Evolutionary conservation across 2,888 invertebrate genomes (phyloP).

Genomic region (Rutpela maculata): DNA sequence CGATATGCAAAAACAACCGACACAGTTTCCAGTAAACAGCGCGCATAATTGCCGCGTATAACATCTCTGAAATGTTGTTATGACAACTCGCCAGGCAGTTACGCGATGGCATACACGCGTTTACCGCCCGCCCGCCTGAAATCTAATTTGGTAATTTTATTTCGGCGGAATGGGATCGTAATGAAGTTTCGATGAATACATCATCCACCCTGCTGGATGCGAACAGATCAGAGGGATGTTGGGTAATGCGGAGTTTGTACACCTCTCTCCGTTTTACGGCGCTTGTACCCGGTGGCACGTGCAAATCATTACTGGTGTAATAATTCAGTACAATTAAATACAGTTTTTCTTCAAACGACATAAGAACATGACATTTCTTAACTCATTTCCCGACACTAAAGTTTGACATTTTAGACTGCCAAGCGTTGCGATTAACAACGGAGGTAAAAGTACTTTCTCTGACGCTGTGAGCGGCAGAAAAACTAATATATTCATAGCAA

Average conservation of each 20-base stretch:
- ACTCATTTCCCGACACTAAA: no score
- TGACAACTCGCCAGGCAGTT: conserved; percentile 36
- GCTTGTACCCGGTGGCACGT: not conserved
- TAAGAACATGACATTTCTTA: no score
- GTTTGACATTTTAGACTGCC: no score
- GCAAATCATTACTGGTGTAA: no score
- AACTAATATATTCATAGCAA: no score
- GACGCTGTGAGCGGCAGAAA: no score
- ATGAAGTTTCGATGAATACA: conserved; percentile 68
- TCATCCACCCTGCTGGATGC: conserved; percentile 58
- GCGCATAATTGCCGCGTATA: not conserved
- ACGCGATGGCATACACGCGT: conserved; percentile 17
- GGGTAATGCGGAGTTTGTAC: not conserved
- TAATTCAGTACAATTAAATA: no score
- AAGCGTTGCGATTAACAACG: no score
- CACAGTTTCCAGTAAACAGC: not conserved
- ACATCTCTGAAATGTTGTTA: conserved; percentile 40
- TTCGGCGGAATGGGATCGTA: conserved; percentile 67
- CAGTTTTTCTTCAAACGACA: no score
- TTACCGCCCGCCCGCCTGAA: conserved; percentile 46
- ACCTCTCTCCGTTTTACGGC: not conserved
- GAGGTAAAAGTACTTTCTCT: no score
- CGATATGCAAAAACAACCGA: not conserved
- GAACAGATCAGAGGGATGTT: conserved; percentile 44
- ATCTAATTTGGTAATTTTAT: conserved; percentile 69